Base-by-base conservation (phyloP, 2,797 vertebrate genomes). In the Rhinella marina region DNA sequence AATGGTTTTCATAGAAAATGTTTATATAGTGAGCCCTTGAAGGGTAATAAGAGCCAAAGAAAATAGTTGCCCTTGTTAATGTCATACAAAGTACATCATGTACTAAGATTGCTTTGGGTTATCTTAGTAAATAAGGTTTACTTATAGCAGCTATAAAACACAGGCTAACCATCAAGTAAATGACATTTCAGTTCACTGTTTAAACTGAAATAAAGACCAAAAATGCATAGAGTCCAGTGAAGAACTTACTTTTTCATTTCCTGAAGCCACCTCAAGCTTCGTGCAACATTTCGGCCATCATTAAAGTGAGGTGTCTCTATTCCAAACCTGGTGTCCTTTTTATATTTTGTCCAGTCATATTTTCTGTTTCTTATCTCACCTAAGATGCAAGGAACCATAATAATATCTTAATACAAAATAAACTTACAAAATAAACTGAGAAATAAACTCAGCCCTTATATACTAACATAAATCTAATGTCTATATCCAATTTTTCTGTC, bases 361-460 rank as follows among this genome's bases (percentile, higher is more conserved):
- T 96, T 97, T 89, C 97, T 94, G 61, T 97, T 94, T 84, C 96
- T 88, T 77, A 54, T 91, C 89, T 96, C 95, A 48, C 95, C 95
- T 97, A 87, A 0, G 17, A 80, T 8, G 2, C 3, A 81, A 81
- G 13, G 9, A 61, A 32, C 27, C 6, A 41, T 23, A 61, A 1
- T 25, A 73, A 19, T 48, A 25, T 48, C 32, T 75, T 52, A 75
- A 3, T 4, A 29, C 27, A 19, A 59, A 59, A 27, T 27, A 3
- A 3, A 25, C 17, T 41, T 13, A 66, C 13, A 7, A 70, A 70
- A 66, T 66, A 66, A 2, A 62, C 27, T 66, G n/a, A 27, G 1
- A 32, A 16, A 70, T 29, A 32, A 72, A 72, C n/a, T n/a, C n/a
- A 21, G 27, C 17, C 61, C n/a, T 66, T 2, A 13, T 66, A 11